phyloP scores from a whole-genome alignment of 2,113 vertebrate species.

The Tamias sibiricus region DNA sequence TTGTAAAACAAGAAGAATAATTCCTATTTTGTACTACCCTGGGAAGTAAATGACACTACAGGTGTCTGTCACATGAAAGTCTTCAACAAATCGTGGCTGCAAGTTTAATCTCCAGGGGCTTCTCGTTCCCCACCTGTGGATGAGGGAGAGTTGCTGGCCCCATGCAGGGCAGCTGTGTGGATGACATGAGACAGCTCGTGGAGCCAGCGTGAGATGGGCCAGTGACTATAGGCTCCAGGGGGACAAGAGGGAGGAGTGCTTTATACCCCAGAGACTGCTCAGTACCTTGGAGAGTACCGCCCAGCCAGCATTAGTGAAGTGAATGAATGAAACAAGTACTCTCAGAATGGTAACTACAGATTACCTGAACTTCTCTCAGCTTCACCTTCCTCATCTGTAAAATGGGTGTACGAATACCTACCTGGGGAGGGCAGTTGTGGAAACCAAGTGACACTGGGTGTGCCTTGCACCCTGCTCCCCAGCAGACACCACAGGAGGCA shows the following conservation, averaged over 20 bases:
- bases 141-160: not conserved
- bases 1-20: not conserved
- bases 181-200: not conserved
- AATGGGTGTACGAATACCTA: not conserved
- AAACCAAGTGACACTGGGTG: not conserved
- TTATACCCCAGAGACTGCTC: not conserved
- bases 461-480: not conserved
- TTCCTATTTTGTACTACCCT: not conserved
- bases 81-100: not conserved
- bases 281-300: fast-evolving
- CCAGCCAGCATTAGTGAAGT: not conserved
- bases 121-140: not conserved
- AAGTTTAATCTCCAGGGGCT: not conserved
- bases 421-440: not conserved
- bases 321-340: not conserved
- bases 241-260: not conserved
- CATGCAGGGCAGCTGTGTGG: not conserved
- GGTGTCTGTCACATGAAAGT: not conserved
- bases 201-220: not conserved
- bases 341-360: not conserved
- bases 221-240: fast-evolving
- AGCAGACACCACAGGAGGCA: slow-evolving; percentile 81
- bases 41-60: not conserved
- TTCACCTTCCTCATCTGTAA: not conserved
- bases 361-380: not conserved